phyloP scores from a whole-genome alignment of 1,140 invertebrate genomes.

The Drosophila novamexicana region DNA sequence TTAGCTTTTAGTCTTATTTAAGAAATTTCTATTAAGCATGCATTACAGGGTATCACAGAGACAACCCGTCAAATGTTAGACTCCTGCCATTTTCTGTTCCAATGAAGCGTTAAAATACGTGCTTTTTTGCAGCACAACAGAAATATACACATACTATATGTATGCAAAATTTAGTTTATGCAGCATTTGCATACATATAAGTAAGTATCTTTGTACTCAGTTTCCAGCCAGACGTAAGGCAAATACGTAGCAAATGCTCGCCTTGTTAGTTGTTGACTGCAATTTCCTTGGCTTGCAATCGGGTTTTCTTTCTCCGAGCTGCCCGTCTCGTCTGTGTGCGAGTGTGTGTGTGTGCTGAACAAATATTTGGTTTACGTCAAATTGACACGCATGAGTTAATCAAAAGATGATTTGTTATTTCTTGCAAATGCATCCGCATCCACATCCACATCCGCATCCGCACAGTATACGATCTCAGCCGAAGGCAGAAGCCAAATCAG shows the following conservation, averaged over 20 bases:
- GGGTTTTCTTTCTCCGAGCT: conserved; percentile 54
- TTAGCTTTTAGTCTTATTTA: no score
- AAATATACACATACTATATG: neutral
- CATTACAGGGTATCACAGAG: conserved; percentile 11
- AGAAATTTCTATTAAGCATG: no score
- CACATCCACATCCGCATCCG: conserved; percentile 20
- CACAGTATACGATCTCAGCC: conserved; percentile 8
- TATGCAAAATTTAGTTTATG: conserved; percentile 77
- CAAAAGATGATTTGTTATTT: conserved; percentile 82
- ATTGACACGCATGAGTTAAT: conserved; percentile 83
- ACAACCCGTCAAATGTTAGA: neutral
- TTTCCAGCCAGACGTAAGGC: conserved; percentile 65
- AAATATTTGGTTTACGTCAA: conserved; percentile 82
- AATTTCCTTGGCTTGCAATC: conserved; percentile 72
- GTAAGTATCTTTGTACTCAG: conserved; percentile 43
- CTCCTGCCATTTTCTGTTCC: conserved; percentile 65
- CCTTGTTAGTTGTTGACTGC: conserved; percentile 81
- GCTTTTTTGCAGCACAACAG: conserved; percentile 43
- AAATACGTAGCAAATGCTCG: conserved; percentile 64
- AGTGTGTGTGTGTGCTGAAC: conserved; percentile 59
- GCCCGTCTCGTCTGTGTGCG: conserved; percentile 6
- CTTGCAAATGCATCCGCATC: conserved; percentile 75
- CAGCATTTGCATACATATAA: conserved; percentile 75
- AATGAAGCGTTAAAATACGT: conserved; percentile 82
- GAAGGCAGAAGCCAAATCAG: conserved; percentile 16